Evolutionary conservation across 2,797 vertebrate genomes (phyloP).

Genomic region (Coluber constrictor): DNA sequence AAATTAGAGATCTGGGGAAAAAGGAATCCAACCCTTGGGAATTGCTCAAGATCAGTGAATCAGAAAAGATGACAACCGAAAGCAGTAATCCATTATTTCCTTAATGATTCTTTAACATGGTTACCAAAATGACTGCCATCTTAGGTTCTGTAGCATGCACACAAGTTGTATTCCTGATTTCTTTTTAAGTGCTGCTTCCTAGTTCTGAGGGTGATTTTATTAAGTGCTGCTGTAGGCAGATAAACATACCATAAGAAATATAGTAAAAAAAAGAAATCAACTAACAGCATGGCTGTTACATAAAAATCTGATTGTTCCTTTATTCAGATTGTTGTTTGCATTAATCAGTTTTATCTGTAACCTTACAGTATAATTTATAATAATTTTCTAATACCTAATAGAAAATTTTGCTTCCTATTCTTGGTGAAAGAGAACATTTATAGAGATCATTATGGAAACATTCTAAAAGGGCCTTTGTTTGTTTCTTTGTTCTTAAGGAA

Average conservation of each 20-base stretch:
- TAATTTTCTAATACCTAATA: not conserved
- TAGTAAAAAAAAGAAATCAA: not conserved
- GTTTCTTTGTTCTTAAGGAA: conserved; percentile 60
- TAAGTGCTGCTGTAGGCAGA: not conserved
- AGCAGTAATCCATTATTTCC: conserved; percentile 55
- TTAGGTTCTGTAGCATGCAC: not conserved
- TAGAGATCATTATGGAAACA: not conserved
- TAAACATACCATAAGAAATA: not conserved
- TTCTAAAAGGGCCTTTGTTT: conserved; percentile 8
- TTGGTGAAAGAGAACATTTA: not conserved
- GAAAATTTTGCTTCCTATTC: not conserved
- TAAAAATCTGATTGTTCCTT: fast-evolving
- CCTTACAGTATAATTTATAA: not conserved
- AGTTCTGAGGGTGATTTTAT: not conserved
- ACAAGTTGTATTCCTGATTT: not conserved
- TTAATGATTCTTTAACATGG: not conserved
- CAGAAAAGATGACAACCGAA: conserved; percentile 59
- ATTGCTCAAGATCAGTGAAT: conserved; percentile 56
- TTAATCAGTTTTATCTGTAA: not conserved
- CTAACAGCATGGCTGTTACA: not conserved
- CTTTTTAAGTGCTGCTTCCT: not conserved
- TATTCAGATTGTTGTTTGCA: not conserved
- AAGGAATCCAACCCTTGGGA: conserved; percentile 64
- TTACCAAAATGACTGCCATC: not conserved
- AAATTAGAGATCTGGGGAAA: conserved; percentile 52